Evolutionary conservation across 2,888 invertebrate species (phyloP).

Genomic region (Lycaena phlaeas): DNA sequence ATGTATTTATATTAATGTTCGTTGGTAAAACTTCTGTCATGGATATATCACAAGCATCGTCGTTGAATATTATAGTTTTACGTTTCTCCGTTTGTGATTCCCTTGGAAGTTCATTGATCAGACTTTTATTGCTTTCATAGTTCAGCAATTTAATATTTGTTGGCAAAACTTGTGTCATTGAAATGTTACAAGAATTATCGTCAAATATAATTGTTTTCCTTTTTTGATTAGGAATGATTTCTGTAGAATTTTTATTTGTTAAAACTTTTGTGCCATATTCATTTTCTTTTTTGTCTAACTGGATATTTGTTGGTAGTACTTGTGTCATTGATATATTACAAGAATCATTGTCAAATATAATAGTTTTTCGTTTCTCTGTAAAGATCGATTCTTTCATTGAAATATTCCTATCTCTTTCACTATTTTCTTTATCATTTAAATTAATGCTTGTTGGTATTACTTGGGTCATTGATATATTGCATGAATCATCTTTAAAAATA

Average conservation of each 20-base stretch:
- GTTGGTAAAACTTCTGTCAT: conserved; percentile 26
- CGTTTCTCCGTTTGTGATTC: conserved; percentile 14
- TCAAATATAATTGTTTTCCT: conserved; percentile 22
- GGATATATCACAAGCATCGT: conserved; percentile 17
- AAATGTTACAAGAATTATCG: conserved; percentile 19
- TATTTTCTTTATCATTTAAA: not conserved
- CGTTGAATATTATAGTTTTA: conserved; percentile 26
- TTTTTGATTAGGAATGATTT: too few relatives aligned
- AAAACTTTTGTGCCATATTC: too few relatives aligned
- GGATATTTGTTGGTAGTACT: conserved; percentile 5
- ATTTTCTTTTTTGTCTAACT: not conserved
- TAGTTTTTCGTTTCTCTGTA: conserved; percentile 1
- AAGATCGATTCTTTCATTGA: not conserved
- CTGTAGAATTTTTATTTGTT: too few relatives aligned
- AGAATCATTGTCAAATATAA: conserved; percentile 3
- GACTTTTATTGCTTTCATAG: not conserved
- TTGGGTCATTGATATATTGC: conserved; percentile 23
- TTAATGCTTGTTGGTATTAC: conserved; percentile 22
- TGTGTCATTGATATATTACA: conserved; percentile 9
- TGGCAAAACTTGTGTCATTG: conserved; percentile 22
- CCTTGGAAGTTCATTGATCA: too few relatives aligned
- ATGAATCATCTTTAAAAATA: conserved; percentile 22
- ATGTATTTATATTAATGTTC: conserved; percentile 14
- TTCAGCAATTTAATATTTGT: conserved; percentile 12
- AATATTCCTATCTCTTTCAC: not conserved